A percentile compares a stretch with the other conserved stretches of the same genome.
Conservation (phyloP, 1,140 invertebrate genomes). For the Protaetia brevitarsis region DNA sequence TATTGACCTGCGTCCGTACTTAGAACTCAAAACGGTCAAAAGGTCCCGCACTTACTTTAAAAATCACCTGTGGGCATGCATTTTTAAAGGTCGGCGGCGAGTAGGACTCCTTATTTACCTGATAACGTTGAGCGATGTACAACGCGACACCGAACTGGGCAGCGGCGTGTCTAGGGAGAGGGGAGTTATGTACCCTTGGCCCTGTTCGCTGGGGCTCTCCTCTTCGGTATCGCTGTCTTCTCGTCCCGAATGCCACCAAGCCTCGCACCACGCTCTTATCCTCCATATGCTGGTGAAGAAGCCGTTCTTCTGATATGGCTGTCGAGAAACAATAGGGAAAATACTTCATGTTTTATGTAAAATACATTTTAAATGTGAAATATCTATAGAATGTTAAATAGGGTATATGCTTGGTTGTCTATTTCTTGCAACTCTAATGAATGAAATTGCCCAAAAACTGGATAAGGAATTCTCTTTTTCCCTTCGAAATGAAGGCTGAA, state of each 20-base stretch:
- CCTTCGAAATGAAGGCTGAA: too few species aligned
- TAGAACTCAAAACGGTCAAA: too few species aligned
- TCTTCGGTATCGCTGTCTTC: constrained; percentile 76
- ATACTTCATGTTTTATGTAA: neutral
- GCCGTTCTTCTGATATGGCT: constrained; percentile 29
- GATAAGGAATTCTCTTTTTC: too few species aligned
- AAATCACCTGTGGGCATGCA: too few species aligned
- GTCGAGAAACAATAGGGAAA: neutral
- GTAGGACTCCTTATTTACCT: constrained; percentile 33
- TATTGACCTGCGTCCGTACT: too few species aligned
- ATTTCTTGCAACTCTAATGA: too few species aligned
- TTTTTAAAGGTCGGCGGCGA: neutral
- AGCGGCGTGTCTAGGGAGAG: constrained; percentile 82
- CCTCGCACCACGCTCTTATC: constrained; percentile 74
- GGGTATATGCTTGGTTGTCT: too few species aligned
- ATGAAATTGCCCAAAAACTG: too few species aligned
- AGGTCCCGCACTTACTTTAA: too few species aligned
- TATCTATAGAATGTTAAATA: too few species aligned
- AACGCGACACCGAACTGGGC: constrained; percentile 75
- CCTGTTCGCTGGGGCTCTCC: constrained; percentile 62
- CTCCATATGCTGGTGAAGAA: constrained; percentile 40
- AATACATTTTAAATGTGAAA: too few species aligned
- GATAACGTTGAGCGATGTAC: constrained; percentile 80
- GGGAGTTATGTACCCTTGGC: constrained; percentile 74
- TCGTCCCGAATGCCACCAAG: constrained; percentile 81